Conservation (phyloP, 2,797 vertebrate genomes). For the Anguilla marmorata region DNA sequence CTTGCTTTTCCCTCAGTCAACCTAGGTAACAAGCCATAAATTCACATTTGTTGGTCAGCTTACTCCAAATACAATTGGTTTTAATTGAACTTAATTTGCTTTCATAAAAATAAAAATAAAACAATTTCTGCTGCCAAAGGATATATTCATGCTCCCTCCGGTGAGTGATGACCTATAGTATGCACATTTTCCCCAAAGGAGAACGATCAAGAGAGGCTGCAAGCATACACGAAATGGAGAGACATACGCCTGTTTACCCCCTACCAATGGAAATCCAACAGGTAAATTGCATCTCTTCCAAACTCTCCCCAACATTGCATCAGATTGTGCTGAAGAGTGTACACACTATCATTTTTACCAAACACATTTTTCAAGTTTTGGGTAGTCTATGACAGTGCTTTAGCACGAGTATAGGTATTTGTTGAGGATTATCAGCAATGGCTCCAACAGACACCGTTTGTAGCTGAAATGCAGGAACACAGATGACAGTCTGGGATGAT, state of each 20-base stretch:
- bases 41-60: background rate
- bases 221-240: conserved; percentile 66
- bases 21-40: background rate
- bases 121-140: background rate
- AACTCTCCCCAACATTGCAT: conserved; percentile 19
- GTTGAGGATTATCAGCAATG: background rate
- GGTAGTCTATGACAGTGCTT: background rate
- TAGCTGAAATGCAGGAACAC: background rate
- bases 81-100: background rate
- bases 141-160: background rate
- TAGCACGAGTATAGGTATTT: background rate
- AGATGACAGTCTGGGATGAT: background rate
- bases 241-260: conserved; percentile 67
- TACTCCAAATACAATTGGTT: background rate
- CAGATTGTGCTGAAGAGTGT: conserved; percentile 34
- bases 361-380: background rate
- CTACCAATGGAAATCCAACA: conserved; percentile 84
- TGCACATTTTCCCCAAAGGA: background rate
- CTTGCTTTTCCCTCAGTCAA: background rate
- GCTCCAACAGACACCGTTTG: background rate
- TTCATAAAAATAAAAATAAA: background rate
- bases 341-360: conserved; percentile 43
- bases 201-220: conserved; percentile 30
- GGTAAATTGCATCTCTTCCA: conserved; percentile 63
- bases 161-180: background rate